Conservation (phyloP, 2,797 vertebrate species). For the Erethizon dorsatum region DNA sequence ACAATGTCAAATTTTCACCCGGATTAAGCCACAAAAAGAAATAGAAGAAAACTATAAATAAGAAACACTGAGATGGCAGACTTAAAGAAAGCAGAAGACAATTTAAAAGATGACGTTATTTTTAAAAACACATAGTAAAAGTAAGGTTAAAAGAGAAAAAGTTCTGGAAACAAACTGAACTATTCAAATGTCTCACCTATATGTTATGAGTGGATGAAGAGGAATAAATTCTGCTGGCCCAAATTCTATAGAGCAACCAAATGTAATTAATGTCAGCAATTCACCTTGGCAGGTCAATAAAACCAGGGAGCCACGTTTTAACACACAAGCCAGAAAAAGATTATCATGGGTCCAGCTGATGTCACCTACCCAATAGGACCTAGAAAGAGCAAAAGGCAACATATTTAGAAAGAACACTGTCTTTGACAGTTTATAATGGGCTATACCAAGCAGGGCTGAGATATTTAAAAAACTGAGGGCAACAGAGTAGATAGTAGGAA, state of each 20-base stretch:
- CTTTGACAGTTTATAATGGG: neutral
- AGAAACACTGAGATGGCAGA: slow-evolving; percentile 87
- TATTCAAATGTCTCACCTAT: slow-evolving; percentile 90
- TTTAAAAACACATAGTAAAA: slow-evolving; percentile 61
- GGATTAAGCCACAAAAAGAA: slow-evolving; percentile 88
- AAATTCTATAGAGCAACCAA: slow-evolving; percentile 96
- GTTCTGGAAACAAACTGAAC: neutral
- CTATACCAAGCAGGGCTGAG: neutral
- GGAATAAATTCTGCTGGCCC: slow-evolving; percentile 97
- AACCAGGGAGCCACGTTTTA: slow-evolving; percentile 96
- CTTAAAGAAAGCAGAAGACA: slow-evolving; percentile 83
- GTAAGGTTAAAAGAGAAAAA: slow-evolving; percentile 77
- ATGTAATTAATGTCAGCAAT: slow-evolving; percentile 93
- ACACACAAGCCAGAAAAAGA: slow-evolving; percentile 96
- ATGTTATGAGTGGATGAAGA: slow-evolving; percentile 97
- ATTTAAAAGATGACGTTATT: slow-evolving; percentile 80
- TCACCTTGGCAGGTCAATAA: slow-evolving; percentile 94
- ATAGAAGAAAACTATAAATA: slow-evolving; percentile 89
- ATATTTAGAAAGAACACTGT: slow-evolving; percentile 47
- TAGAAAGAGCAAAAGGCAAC: slow-evolving; percentile 82
- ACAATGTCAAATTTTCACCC: slow-evolving; percentile 86
- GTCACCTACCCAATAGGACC: slow-evolving; percentile 97
- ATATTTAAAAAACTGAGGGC: neutral
- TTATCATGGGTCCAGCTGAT: slow-evolving; percentile 95
- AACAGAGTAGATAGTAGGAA: neutral